Base-by-base conservation (phyloP, 2,888 invertebrate genomes). In the Hirudinaria manillensis region DNA sequence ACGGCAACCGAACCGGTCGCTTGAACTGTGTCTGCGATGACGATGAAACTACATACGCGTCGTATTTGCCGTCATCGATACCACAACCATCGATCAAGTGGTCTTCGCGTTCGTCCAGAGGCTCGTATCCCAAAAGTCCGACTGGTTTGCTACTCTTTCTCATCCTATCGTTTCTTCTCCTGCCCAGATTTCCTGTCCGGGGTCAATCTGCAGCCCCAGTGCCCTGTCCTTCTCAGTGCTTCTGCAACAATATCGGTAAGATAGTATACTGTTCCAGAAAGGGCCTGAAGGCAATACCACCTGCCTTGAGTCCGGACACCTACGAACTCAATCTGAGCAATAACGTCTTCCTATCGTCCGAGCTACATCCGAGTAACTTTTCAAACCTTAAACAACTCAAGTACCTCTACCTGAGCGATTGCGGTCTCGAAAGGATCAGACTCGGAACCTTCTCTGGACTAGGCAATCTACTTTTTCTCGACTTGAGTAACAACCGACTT, bases 221-320 rank as follows among this genome's bases (percentile, higher is more conserved):
- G 1, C 36, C 36, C 65, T 84, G 84, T 74, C 84, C 84, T 4
- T 78, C 78, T 27, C 80, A 79, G 16, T 84, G 84, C 77, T 83
- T 83, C 79, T 84, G 84, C 78, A 82, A 83, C 53, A 79, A 80
- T 1, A 78, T 82, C 27, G 82, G 81, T 73, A 80, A 81, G 75
- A 83, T 82, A 77, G 83, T 83, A 16, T 82, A 83, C 78, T 84
- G 84, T 76, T 81, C 82, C 10, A 77, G 83, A 75, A 81, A 82
- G 76, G 80, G 80, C 10, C 80, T 84, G 16, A 79, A 80, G 4
- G 78, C 78, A 74, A 83, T 84, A 66, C 84, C 84, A 0, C 79
- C 77, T 38, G 81, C 81, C 29, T 83, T 84, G 53, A 82, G 83
- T 36, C 66, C 77, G 0, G 81, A 83, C 72, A 82, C 84, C 16